Evolutionary conservation across 2,113 vertebrate species (phyloP).

Genomic region (Dasypus novemcinctus): DNA sequence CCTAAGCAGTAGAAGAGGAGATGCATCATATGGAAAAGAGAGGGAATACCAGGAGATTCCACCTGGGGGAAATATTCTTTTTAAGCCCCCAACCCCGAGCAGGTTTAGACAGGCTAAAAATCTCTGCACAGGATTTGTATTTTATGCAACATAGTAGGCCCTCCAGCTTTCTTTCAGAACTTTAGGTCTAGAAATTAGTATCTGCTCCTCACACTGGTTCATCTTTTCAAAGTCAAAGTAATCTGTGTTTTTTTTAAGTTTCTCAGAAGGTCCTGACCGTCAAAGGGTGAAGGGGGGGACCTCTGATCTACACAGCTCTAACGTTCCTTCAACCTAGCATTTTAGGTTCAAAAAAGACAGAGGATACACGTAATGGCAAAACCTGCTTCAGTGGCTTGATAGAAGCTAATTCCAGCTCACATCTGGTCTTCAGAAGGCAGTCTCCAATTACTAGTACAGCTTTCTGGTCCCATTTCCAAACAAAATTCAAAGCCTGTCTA

Average conservation of each 20-base stretch:
- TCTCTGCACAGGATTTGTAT: background rate
- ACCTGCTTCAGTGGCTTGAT: background rate
- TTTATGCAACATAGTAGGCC: background rate
- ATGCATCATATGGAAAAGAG: background rate
- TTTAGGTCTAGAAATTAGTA: background rate
- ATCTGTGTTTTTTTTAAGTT: background rate
- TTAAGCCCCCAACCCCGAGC: too few relatives aligned
- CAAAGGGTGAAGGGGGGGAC: background rate
- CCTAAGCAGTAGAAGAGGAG: background rate
- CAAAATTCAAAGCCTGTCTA: background rate
- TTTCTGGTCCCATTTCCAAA: constrained; percentile 15
- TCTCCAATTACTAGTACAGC: background rate
- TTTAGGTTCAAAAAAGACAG: background rate
- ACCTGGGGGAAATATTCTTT: background rate
- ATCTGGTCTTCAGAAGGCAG: background rate
- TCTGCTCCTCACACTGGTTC: background rate
- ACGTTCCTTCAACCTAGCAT: background rate
- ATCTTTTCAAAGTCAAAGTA: background rate
- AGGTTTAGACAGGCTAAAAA: background rate
- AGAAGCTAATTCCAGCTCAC: background rate
- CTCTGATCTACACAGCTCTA: background rate
- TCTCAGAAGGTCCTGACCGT: background rate
- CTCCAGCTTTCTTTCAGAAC: background rate
- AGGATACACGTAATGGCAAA: background rate
- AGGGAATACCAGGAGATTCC: background rate